Base-by-base conservation (phyloP, 2,888 invertebrate species). In the Clitarchus hookeri region DNA sequence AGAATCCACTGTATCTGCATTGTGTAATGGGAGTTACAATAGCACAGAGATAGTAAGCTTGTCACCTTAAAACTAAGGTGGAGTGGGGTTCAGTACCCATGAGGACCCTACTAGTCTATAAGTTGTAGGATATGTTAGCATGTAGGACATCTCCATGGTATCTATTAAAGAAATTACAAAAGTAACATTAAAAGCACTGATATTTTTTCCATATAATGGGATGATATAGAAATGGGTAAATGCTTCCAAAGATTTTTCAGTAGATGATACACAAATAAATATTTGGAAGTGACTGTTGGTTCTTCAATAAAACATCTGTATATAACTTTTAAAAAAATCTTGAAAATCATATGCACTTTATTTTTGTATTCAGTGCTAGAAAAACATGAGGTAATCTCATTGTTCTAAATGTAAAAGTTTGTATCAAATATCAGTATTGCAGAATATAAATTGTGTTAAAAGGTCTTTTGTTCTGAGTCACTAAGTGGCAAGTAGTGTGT, bases 311-410 rank as follows among this genome's bases (percentile, higher is more conserved):
- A 65, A n/a, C 65, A 65, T 19, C 0, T 65, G 2, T 65, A 23
- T 65, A 65, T n/a, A 65, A 11, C 6, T 11, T 23, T 65, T 65
- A 16, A 65, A 19, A 65, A 48, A 65, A 65, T 65, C n/a, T 65
- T 65, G 65, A 65, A 65, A 65, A 65, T 65, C 65, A 65, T 6
- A 65, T 19, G n/a, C 65, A 6, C 65, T 65, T 48, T 65, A 65
- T 65, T 65, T 65, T 65, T 65, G 65, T 65, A 65, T 65, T 65
- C 65, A 23, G 65, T 65, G 65, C 65, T 65, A 65, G 65, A 65
- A 3, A 65, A 65, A 8, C 65, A 65, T 65, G 65, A 65, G n/a
- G n/a, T 65, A 65, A 65, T n/a, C 65, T 65, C 19, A n/a, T 65
- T 23, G 8, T 65, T 23, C 16, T 65, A n/a, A 65, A 65, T 65